Evolutionary conservation across 2,797 vertebrate genomes (phyloP).

Genomic region (Alectoris magna): DNA sequence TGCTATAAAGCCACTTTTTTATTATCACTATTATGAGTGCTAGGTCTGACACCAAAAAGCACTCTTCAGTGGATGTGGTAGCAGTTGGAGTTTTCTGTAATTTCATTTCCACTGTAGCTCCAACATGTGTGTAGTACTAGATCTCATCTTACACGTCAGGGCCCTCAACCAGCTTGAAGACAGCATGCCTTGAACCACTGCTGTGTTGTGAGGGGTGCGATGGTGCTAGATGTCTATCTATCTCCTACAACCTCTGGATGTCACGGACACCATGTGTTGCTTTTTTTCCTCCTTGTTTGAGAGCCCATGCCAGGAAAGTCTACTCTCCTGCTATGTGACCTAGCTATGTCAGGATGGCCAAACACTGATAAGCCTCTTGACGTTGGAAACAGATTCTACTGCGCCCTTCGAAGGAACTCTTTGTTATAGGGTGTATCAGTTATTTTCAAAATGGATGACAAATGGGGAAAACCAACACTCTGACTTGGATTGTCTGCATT

Average conservation of each 20-base stretch:
- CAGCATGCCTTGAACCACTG: neutral
- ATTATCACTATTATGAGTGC: neutral
- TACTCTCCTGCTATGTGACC: neutral
- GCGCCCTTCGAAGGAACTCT: neutral
- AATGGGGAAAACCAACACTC: neutral
- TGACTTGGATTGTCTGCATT: neutral
- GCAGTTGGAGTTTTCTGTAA: neutral
- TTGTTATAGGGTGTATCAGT: neutral
- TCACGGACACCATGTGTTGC: rapidly evolving
- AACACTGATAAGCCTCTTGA: neutral
- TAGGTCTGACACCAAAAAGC: neutral
- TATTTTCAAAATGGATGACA: neutral
- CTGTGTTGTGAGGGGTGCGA: neutral
- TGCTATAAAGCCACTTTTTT: neutral
- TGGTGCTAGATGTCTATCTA: neutral
- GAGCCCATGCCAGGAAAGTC: neutral
- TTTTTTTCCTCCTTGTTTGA: neutral
- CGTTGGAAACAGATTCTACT: neutral
- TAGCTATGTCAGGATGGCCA: neutral
- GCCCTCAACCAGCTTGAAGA: neutral
- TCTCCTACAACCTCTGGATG: neutral
- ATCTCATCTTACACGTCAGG: neutral
- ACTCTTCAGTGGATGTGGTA: neutral
- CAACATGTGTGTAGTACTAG: neutral
- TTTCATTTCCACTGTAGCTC: neutral